Evolutionary conservation across 2,797 vertebrate genomes (phyloP), one percentile per base, ranked within the genome.

Genomic region (Spinus pinus): DNA sequence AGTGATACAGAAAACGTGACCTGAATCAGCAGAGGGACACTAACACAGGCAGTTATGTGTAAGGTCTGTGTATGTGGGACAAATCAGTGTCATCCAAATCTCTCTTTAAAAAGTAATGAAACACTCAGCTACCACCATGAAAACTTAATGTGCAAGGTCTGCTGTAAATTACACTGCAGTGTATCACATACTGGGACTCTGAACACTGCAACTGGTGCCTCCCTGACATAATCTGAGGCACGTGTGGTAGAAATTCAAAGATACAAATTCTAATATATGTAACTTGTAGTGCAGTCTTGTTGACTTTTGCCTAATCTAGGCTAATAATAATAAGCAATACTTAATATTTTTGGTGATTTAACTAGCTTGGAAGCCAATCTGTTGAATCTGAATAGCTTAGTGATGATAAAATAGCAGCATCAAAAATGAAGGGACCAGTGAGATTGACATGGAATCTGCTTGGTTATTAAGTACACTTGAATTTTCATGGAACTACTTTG

Each of bases 81-180:
- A 89, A 92, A 93, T 81, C 91, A 71, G 61, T 65, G 72, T 37
- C 69, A 75, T 81, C 25, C 19, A 74, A 35, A 87, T 77, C 14
- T 46, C 47, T 92, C 15, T 89, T 87, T 73, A 61, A 82, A 86
- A 88, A 73, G 30, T 87, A 91, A 83, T 50, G 57, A 89, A 67
- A 31, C 33, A 46, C 15, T 35, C 46, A 69, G 30, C 50, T 79
- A 27, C 87, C 57, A 58, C 46, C 58, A 51, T 49, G 62, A 85
- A 90, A 94, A 42, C 83, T 79, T 90, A 81, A 94, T 62, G 78
- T 69, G 27, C 30, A 86, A 81, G 35, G 69, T 81, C 79, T 83
- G 50, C 47, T 87, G 75, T 74, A 73, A 95, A 70, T 94, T 87
- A 88, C 5, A 22, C 42, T 65, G 33, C 42, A 21, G 10, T 41